Base-by-base conservation (phyloP, 2,113 vertebrate genomes). In the Xyrauchen texanus region DNA sequence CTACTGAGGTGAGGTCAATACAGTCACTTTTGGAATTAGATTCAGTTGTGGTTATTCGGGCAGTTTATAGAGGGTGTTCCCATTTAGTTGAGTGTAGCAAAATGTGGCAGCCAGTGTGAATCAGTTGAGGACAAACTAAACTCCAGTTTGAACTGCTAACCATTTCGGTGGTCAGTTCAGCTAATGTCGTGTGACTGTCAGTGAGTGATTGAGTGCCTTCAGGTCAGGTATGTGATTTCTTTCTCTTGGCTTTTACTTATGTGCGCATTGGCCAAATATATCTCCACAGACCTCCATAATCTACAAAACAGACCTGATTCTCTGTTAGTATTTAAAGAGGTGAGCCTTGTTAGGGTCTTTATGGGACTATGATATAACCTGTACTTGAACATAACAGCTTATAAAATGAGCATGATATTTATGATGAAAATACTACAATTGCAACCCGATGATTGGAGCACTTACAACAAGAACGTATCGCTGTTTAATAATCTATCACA, bases 221-320 rank as follows among this genome's bases (percentile, higher is more conserved):
- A 10, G 3, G 21, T 78, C 79, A 84, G 83, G 83, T 84, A 84
- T 68, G 83, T 68, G 52, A 49, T 53, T 6, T 67, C 45, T 58
- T 42, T 70, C 4, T 63, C 21, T 51, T 76, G 45, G 79, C 46
- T 82, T 73, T 44, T n/a, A 34, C 58, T 76, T 45, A n/a, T 68
- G 9, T 75, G 1, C 51, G 3, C 52, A 53, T 8, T 55, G 16
- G 60, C 65, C 68, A 44, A 78, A 57, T 57, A 7, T 34, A 63
- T 66, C 51, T 34, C 12, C 46, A 64, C 74, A 66, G 74, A 66
- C 49, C 12, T 52, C 61, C 4, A 0, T 76, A 34, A 76, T 65
- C 7, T 4, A 21, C 8, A 80, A 45, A 80, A 62, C 55, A 76
- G 82, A 55, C 12, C 42, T 42, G 34, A 5, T 76, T 65, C 21